Evolutionary conservation across 2,113 vertebrate species (phyloP).

Genomic region (Prunella fulvescens): DNA sequence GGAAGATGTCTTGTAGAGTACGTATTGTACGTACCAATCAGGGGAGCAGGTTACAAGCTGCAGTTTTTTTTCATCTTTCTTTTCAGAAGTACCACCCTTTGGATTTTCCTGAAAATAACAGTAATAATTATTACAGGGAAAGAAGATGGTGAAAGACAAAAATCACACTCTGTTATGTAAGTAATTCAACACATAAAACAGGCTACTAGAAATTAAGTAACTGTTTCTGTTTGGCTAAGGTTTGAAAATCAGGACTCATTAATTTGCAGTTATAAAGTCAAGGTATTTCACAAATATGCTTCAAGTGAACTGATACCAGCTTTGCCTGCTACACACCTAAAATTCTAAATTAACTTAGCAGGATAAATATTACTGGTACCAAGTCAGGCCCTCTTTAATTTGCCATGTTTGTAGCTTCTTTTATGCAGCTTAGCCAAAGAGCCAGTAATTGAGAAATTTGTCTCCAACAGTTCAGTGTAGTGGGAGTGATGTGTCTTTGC

Average conservation of each 20-base stretch:
- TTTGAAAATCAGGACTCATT: not conserved
- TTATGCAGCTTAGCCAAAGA: not conserved
- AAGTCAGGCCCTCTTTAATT: not conserved
- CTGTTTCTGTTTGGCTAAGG: not conserved
- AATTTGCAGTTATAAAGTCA: not conserved
- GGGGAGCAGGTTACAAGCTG: slow-evolving; percentile 88
- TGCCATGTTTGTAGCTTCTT: not conserved
- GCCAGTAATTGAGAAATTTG: not conserved
- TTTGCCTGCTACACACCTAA: not conserved
- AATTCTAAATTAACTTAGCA: not conserved
- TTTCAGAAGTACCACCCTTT: slow-evolving; percentile 75
- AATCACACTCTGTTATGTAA: not conserved
- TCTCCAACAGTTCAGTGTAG: not conserved
- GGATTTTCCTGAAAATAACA: slow-evolving; percentile 73
- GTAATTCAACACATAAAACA: not conserved
- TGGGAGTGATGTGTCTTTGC: not conserved
- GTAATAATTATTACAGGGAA: not conserved
- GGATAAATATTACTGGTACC: not conserved
- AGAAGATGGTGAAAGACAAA: not conserved
- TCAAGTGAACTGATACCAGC: not conserved
- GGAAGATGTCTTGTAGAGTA: not conserved
- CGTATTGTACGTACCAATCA: slow-evolving; percentile 77
- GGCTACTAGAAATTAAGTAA: not conserved
- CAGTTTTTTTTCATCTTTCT: slow-evolving; percentile 68
- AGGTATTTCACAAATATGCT: not conserved